Percentiles rank a stretch among this genome's conserved stretches.
Evolutionary conservation across 2,888 invertebrate species (phyloP).

Genomic region (Philhelius pedissequus): DNA sequence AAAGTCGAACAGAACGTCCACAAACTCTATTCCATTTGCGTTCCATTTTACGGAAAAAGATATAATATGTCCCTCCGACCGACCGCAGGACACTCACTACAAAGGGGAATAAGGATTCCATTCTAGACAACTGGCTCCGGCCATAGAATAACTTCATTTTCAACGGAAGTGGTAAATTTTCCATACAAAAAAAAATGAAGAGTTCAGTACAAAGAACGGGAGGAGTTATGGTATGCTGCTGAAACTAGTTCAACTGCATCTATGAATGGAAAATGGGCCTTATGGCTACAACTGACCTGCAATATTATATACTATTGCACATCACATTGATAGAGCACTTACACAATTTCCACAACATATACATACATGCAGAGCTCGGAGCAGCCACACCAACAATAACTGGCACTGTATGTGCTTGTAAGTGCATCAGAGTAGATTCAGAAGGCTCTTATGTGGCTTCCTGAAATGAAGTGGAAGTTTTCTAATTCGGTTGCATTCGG

Average conservation of each 20-base stretch:
- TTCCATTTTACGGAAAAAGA: slow-evolving; percentile 7
- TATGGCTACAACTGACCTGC: slow-evolving; percentile 39
- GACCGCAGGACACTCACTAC: slow-evolving; percentile 45
- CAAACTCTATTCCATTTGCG: slow-evolving; percentile 52
- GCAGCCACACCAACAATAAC: not conserved
- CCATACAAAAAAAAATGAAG: not conserved
- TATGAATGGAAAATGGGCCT: slow-evolving; percentile 5
- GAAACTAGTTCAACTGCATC: slow-evolving; percentile 26
- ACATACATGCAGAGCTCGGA: not conserved
- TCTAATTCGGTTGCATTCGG: slow-evolving; percentile 46
- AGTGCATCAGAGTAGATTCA: slow-evolving; percentile 27
- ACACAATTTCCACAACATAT: slow-evolving; percentile 22
- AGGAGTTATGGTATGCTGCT: not conserved
- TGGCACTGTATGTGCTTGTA: not conserved
- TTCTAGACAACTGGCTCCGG: slow-evolving; percentile 13
- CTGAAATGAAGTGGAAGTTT: slow-evolving; percentile 61
- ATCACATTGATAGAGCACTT: slow-evolving; percentile 35
- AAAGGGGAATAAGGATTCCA: not conserved
- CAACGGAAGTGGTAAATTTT: slow-evolving; percentile 57
- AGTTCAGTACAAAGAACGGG: not conserved
- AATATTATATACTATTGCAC: slow-evolving; percentile 14
- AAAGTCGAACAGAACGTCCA: slow-evolving; percentile 49
- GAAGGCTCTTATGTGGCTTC: slow-evolving; percentile 61
- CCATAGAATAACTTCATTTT: slow-evolving; percentile 40
- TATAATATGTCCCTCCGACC: slow-evolving; percentile 24